Evolutionary conservation across 2,888 invertebrate genomes (phyloP), one percentile per base, ranked within the genome.

Genomic region (Ceraclea dissimilis): DNA sequence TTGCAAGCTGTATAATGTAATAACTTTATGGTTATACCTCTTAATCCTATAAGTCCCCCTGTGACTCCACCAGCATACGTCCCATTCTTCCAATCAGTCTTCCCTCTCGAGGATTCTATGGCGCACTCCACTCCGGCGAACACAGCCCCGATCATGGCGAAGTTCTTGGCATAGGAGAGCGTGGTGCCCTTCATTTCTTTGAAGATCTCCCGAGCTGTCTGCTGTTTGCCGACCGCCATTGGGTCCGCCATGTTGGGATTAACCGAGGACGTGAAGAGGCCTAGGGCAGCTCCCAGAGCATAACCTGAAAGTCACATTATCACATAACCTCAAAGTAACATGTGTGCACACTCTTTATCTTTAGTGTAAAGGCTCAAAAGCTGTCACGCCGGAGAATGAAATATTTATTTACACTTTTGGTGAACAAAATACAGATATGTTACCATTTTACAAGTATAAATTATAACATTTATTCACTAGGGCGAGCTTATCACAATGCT

Each of bases 21-120:
- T n/a, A n/a, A n/a, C n/a, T n/a, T n/a, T n/a, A n/a, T n/a, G n/a
- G n/a, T n/a, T n/a, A 26, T 67, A 87, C 88, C 88, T 80, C 93
- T 79, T 57, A 93, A 72, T 13, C 93, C 93, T 68, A 92, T 90
- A 33, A 96, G 71, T 33, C 96, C 98, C 49, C 99, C 99, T 17
- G 95, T 96, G 10, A 96, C 80, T 44, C 82, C 96, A 44, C 97
- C 97, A 54, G 96, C 93, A 68, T 93, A 88, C 0, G 95, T 95
- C 1, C 95, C 96, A 78, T 99, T 99, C 67, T 87, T 89, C 92
- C 98, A 93, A 70, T 99, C 98, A 31, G 88, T 87, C 70, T 93
- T 94, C 13, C 95, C 99, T 66, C 99, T 81, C 71, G 93, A 93
- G 43, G 89, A 84, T 80, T 99, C 99, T 67, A 99, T 88, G 19